Evolutionary conservation across 2,888 invertebrate species (phyloP), one percentile per base, ranked within the genome.

Genomic region (Drosophila neotestacea): DNA sequence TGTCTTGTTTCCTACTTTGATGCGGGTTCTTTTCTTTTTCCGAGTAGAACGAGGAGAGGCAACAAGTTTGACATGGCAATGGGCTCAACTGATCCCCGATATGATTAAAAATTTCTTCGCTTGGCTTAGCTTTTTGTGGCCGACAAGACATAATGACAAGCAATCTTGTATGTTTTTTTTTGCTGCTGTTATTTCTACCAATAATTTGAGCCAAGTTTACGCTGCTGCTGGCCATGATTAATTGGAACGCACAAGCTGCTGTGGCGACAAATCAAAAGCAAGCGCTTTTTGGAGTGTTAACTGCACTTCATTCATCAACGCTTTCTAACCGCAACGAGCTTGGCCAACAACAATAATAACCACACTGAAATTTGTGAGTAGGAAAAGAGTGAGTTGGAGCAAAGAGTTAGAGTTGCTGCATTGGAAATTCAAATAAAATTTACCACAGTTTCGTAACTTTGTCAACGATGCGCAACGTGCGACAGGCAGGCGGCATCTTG

Each of bases 271-370:
- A 78, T 80, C 74, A 85, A 73, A 68, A 54, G 75, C 73, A 69
- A 56, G 71, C 52, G 68, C 72, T 76, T 76, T 79, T 81, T 60
- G 77, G 79, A 22, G 88, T 81, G 87, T 77, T 88, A 90, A 88
- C 88, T 86, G 85, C 87, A 90, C 87, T 88, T 82, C 90, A 88
- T 88, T 88, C 88, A 88, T 88, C 88, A 88, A 85, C 90, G 81
- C 87, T 77, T 78, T 39, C 71, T 60, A 79, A 88, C 89, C 88
- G 85, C 89, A 88, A 77, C 69, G 69, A 61, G 73, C 61, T 70
- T 70, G 67, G 38, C 55, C 47, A 56, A 56, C 64, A 73, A 54
- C 44, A 76, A 47, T 36, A 62, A 42, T 58, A 75, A 34, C 41
- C 60, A 50, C 34, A 41, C 1, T 9, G 6, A 6, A 9, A 32